Conservation (phyloP, 53 echinoderm and acorn worm genomes). For the Henricia sp. region DNA sequence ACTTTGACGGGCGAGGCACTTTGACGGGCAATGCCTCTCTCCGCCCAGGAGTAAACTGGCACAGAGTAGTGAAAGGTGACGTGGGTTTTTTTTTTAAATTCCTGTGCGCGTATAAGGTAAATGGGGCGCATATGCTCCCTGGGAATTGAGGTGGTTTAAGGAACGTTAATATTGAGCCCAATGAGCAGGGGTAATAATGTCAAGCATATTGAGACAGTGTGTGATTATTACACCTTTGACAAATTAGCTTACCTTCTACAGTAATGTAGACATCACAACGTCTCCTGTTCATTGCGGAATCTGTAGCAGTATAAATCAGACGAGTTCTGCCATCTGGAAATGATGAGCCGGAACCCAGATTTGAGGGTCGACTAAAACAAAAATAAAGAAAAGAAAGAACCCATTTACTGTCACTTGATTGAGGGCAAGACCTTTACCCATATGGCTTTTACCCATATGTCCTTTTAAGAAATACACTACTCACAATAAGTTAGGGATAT, state of each 20-base stretch:
- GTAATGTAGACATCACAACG: constrained; percentile 68
- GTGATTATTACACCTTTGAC: not conserved
- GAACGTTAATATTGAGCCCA: not conserved
- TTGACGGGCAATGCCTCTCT: no score
- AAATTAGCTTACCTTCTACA: constrained; percentile 75
- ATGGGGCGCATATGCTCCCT: not conserved
- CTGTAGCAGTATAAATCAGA: constrained; percentile 66
- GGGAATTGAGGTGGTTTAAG: constrained; percentile 2
- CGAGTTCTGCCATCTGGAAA: constrained; percentile 66
- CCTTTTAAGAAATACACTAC: no score
- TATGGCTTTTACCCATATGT: no score
- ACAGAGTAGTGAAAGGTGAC: no score
- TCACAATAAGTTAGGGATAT: no score
- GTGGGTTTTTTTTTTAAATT: not conserved
- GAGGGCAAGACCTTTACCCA: no score
- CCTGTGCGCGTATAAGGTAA: not conserved
- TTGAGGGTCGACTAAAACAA: constrained; percentile 15
- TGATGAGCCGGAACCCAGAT: constrained; percentile 25
- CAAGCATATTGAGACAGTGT: not conserved
- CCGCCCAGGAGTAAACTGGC: no score
- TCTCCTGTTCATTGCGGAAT: constrained; percentile 56
- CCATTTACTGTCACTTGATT: no score
- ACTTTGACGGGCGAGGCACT: no score
- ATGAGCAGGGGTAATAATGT: not conserved
- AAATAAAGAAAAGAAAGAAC: no score